Evolutionary conservation across 1,140 invertebrate genomes (phyloP), one percentile per base, ranked within the genome.

Genomic region (Megalonaias nervosa): DNA sequence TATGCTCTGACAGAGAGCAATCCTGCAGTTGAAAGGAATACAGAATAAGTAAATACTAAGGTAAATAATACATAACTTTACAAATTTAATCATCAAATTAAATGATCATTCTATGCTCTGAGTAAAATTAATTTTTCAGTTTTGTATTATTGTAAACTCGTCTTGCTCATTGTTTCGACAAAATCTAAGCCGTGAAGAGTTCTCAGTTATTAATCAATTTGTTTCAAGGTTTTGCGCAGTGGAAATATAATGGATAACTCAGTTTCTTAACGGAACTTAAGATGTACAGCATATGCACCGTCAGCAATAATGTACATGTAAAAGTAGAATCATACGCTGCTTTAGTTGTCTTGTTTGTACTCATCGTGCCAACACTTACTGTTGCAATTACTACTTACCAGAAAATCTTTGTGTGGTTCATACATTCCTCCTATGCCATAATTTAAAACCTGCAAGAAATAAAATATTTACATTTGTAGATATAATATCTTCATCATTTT

Each of bases 361-460:
- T 19, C 14, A 65, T 65, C 13, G 13, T 31, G 31, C 19, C 62
- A 14, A 16, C 19, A 19, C 21, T 55, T 31, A 12, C 19, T 31
- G 23, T 15, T 68, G 23, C 26, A 68, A 16, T n/a, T 64, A 38
- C 17, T 68, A 75, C 80, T 77, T 69, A 81, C 80, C 77, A 97
- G 97, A 74, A 67, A 79, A 91, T 99, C 98, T 90, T 94, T 98
- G 91, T 99, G 98, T 14, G 97, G 97, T 85, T 98, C 97, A 89
- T 99, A 99, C 91, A 99, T 97, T 2, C 97, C 98, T 14, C 97
- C 97, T 81, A 99, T 97, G 31, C 97, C 98, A 90, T 98, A 99
- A 91, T 99, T 99, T 72, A 97, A 96, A 59, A 98, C 96, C 91
- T 99, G 96, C 19, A 85, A 56, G 69, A 59, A 55, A 58, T 19